Base-by-base conservation (phyloP, 2,888 invertebrate species). In the Lymantria monacha region DNA sequence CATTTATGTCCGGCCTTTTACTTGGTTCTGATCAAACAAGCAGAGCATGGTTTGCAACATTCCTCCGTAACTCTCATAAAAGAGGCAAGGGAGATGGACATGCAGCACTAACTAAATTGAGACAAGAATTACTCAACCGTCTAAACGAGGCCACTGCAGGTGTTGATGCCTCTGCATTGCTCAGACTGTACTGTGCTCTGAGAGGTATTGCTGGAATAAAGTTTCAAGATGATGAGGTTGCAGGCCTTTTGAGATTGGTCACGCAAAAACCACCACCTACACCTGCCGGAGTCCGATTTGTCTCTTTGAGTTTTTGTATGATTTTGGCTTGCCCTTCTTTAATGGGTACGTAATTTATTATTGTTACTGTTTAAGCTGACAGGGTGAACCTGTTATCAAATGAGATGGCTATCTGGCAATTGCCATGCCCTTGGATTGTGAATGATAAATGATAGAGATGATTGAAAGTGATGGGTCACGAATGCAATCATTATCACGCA, bases 131-230 rank as follows among this genome's bases (percentile, higher is more conserved):
- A 42, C 83, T 96, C 1, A 93, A 93, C 47, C 93, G 96, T 59
- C 80, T 97, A n/a, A 93, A 94, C 69, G 93, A 95, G 7, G 92
- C 93, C 1, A 92, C 93, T 30, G 94, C 95, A 8, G 87, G 93
- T 9, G 96, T 98, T 0, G 95, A 97, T 81, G 98, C 97, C 0
- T 97, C 97, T n/a, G 97, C 97, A 0, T 89, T 98, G 41, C 86
- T 98, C 30, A 92, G 98, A 42, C 92, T 99, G 0, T 98, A 98
- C 78, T 98, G 98, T 84, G 98, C 98, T 0, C 90, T 99, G 0
- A 93, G 97, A 66, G 98, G 97, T 43, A 97, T 98, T 51, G 98
- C 98, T 0, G 96, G 97, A 0, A 95, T 98, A 11, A 98, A 98
- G 93, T 96, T 91, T 75, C 96, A 96, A 76, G 98, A 98, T 76